Percentiles rank a stretch among this genome's conserved stretches.
phyloP scores from a whole-genome alignment of 92 coral and sea anemone genomes.

The Muricea muricata region DNA sequence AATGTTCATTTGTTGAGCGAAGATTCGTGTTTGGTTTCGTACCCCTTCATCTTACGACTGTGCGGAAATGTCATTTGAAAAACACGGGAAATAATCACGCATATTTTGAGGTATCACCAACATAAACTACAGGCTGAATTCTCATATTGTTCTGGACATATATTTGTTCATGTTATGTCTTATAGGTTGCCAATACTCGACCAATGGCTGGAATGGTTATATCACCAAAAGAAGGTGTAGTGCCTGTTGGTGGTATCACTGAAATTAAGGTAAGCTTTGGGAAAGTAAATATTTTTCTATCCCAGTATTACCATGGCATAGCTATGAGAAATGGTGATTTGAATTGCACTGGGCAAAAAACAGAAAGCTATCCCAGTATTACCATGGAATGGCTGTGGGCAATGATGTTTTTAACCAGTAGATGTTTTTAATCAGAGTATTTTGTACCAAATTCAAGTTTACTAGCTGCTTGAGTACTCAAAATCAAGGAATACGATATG shows the following conservation, averaged over 20 bases:
- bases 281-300: background rate
- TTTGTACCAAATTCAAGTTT: too few relatives aligned
- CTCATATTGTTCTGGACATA: background rate
- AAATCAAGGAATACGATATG: too few relatives aligned
- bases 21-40: slow-evolving; percentile 93
- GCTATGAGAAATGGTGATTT: too few relatives aligned
- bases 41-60: slow-evolving; percentile 87
- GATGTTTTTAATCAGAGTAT: too few relatives aligned
- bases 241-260: slow-evolving; percentile 92
- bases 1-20: slow-evolving; percentile 92
- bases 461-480: too few relatives aligned
- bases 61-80: slow-evolving; percentile 72
- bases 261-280: slow-evolving; percentile 73
- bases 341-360: too few relatives aligned
- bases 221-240: slow-evolving; percentile 89
- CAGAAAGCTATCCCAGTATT: too few relatives aligned
- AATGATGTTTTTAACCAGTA: too few relatives aligned
- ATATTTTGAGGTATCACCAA: slow-evolving; percentile 74
- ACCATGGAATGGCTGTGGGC: too few relatives aligned
- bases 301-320: too few relatives aligned
- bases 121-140: too few relatives aligned
- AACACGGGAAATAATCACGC: slow-evolving; percentile 92
- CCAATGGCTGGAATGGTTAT: slow-evolving; percentile 88
- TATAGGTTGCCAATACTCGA: slow-evolving; percentile 61
- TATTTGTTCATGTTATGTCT: background rate